Conservation (phyloP, 1,140 invertebrate species). For the Phymastichus coffea region DNA sequence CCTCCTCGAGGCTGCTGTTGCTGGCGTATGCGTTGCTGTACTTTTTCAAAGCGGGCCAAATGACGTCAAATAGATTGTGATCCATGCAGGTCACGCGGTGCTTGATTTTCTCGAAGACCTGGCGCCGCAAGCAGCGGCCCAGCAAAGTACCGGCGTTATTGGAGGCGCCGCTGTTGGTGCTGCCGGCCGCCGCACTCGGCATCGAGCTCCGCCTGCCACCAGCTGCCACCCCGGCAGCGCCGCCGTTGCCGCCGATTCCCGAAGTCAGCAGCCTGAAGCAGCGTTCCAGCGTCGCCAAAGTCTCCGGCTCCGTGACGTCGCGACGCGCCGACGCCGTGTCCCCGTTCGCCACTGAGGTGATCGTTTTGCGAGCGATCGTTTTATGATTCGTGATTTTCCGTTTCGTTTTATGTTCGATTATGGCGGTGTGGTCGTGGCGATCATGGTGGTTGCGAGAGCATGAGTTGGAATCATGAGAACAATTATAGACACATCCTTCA, state of each 20-base stretch:
- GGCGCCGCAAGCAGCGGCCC: conserved; percentile 65
- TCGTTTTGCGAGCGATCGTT: background rate
- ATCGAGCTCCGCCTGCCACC: conserved; percentile 54
- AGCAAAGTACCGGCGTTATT: conserved; percentile 60
- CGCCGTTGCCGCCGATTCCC: conserved; percentile 30
- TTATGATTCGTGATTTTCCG: background rate
- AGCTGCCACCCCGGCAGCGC: conserved; percentile 54
- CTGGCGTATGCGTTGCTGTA: conserved; percentile 58
- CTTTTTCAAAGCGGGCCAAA: conserved; percentile 79
- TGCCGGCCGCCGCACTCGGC: conserved; percentile 46
- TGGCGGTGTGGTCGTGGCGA: background rate
- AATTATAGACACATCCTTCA: background rate
- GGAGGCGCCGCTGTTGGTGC: conserved; percentile 45
- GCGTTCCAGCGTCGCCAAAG: conserved; percentile 68
- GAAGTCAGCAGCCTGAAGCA: conserved; percentile 69
- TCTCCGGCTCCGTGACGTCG: conserved; percentile 66
- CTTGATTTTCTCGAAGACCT: conserved; percentile 70
- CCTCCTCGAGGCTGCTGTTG: conserved; percentile 33
- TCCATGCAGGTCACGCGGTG: conserved; percentile 70
- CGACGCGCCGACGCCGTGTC: conserved; percentile 71
- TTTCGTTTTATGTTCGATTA: background rate
- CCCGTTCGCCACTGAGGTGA: conserved; percentile 61
- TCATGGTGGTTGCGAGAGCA: background rate
- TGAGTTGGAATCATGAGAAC: background rate
- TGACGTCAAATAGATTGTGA: conserved; percentile 77